Percentiles rank a stretch among this genome's conserved stretches.
Evolutionary conservation across 2,797 vertebrate species (phyloP).

Genomic region (Falco cherrug): DNA sequence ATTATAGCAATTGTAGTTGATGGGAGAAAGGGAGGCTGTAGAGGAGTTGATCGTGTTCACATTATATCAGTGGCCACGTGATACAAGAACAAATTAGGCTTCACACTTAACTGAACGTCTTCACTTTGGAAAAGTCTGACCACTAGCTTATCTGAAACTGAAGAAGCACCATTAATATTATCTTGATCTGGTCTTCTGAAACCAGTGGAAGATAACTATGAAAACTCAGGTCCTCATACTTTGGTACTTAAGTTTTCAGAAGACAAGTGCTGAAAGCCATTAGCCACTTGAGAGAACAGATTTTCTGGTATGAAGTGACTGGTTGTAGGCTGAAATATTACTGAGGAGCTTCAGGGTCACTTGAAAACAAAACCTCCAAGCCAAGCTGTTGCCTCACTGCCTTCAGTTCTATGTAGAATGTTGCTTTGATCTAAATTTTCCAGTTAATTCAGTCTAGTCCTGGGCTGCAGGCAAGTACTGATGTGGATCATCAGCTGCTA

Average conservation of each 20-base stretch:
- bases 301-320: not conserved
- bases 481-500: not conserved
- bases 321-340: not conserved
- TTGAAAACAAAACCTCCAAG: not conserved
- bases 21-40: not conserved
- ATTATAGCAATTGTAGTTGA: rapidly evolving
- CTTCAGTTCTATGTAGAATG: not conserved
- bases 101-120: not conserved
- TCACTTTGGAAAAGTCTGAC: not conserved
- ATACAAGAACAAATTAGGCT: not conserved
- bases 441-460: not conserved
- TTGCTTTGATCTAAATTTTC: not conserved
- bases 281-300: not conserved
- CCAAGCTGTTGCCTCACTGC: not conserved
- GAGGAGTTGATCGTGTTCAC: rapidly evolving
- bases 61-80: rapidly evolving
- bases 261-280: not conserved
- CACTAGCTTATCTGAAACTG: not conserved
- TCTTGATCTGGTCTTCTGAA: not conserved
- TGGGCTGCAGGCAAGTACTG: not conserved
- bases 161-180: not conserved
- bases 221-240: not conserved
- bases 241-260: not conserved
- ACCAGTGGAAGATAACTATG: not conserved
- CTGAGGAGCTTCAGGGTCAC: not conserved